Base-by-base conservation (phyloP, 2,113 vertebrate genomes). In the Salvelinus namaycush region DNA sequence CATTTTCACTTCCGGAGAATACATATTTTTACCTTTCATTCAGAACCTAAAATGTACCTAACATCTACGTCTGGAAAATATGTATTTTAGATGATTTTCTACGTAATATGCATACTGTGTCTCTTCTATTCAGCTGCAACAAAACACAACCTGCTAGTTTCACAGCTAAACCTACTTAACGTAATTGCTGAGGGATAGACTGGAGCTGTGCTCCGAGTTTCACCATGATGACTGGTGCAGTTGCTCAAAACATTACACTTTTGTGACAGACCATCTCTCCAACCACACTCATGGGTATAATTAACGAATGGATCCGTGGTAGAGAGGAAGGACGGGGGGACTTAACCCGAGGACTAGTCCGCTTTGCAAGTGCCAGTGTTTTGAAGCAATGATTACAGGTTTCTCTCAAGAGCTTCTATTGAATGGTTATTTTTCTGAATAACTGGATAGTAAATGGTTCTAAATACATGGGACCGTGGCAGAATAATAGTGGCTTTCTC, bases 301-400 rank as follows among this genome's bases (percentile, higher is more conserved):
- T 89, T 89, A 91, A 79, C 34, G 4, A 11, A 71, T 66, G 66
- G 78, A 5, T 83, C 72, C 80, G 34, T 82, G 78, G 72, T 78
- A 60, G 14, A 51, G 66, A 14, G 81, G 68, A 76, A 74, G 79
- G 70, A 76, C 76, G 13, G 48, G 74, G 74, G 68, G 62, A 18
- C 71, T 77, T 76, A 31, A 83, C 79, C 77, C 48, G 29, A 57
- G 16, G 54, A 57, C 13, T 57, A 75, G 70, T 67, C 72, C 64
- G 2, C 29, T 20, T 20, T 0, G 7, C 7, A 75, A 81, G 76
- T 70, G 73, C 29, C 34, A 76, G 76, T 75, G 72, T 69, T 76
- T 48, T 77, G 70, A 85, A 79, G 79, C 70, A 81, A 78, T 83
- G 75, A 91, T 84, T 87, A 76, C 69, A 82, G 82, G 79, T 77